A percentile compares a stretch with the other conserved stretches of the same genome.
Evolutionary conservation across 2,113 vertebrate species (phyloP).

Genomic region (Tragulus kanchil): DNA sequence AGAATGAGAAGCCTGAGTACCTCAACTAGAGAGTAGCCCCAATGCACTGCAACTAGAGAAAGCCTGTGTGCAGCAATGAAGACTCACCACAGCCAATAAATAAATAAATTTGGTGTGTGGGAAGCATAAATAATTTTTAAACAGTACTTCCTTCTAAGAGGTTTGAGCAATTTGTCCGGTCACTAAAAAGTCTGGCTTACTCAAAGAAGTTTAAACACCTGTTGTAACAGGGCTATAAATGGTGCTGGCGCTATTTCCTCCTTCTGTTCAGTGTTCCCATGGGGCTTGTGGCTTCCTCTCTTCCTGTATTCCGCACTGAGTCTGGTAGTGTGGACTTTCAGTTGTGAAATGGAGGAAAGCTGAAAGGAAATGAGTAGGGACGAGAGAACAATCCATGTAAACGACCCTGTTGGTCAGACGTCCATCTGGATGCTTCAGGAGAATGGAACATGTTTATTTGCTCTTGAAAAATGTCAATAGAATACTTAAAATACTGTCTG

Average conservation of each 20-base stretch:
- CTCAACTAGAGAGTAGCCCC: no score
- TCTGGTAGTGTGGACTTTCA: not conserved
- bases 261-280: fast-evolving
- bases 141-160: constrained; percentile 45
- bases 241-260: not conserved
- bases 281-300: not conserved
- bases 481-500: not conserved
- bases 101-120: not conserved
- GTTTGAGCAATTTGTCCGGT: constrained; percentile 49
- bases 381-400: not conserved
- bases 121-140: constrained; percentile 61
- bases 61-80: no score
- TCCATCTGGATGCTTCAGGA: not conserved
- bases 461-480: not conserved
- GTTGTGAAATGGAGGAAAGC: not conserved
- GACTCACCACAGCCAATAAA: no score
- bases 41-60: no score
- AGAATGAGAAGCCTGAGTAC: no score
- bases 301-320: not conserved
- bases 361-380: not conserved
- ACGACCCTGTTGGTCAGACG: not conserved
- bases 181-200: no score
- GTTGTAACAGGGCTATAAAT: fast-evolving
- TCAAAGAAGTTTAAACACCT: not conserved
- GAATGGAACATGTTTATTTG: not conserved